phyloP scores from a whole-genome alignment of 2,888 invertebrate genomes.

The Rhagium mordax region DNA sequence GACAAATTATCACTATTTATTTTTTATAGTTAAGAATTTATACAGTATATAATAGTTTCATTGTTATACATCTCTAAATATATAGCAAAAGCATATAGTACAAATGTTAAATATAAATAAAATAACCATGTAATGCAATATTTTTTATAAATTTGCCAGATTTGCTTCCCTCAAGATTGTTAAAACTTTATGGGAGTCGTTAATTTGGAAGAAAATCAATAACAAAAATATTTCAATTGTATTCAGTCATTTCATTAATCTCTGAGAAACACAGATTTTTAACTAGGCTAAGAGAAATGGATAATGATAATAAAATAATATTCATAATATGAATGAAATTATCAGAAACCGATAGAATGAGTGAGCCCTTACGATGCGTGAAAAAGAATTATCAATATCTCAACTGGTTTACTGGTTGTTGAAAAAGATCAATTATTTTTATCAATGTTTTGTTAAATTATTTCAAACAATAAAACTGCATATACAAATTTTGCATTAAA shows the following conservation, averaged over 20 bases:
- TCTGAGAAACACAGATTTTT: not conserved
- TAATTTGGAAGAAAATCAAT: too few relatives aligned
- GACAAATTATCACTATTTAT: conserved; percentile 54
- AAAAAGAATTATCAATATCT: too few relatives aligned
- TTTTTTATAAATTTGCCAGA: conserved; percentile 30
- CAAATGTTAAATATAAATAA: conserved; percentile 40
- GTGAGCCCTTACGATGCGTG: not conserved
- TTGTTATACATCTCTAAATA: conserved; percentile 45
- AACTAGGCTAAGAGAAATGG: not conserved
- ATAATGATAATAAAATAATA: not conserved
- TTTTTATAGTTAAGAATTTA: conserved; percentile 49
- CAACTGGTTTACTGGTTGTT: too few relatives aligned
- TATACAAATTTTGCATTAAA: too few relatives aligned
- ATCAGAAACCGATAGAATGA: not conserved
- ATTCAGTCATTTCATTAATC: not conserved
- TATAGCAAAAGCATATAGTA: conserved; percentile 45
- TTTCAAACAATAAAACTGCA: too few relatives aligned
- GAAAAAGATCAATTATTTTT: too few relatives aligned
- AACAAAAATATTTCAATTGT: too few relatives aligned
- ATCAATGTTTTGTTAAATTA: too few relatives aligned
- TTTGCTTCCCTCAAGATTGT: conserved; percentile 13
- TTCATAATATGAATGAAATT: not conserved
- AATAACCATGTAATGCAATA: conserved; percentile 35
- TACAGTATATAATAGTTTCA: conserved; percentile 50
- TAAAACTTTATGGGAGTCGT: not conserved